A percentile compares a stretch with the other conserved stretches of the same genome.
phyloP scores from a whole-genome alignment of 2,113 vertebrate species.

The Toxotes jaculatrix region DNA sequence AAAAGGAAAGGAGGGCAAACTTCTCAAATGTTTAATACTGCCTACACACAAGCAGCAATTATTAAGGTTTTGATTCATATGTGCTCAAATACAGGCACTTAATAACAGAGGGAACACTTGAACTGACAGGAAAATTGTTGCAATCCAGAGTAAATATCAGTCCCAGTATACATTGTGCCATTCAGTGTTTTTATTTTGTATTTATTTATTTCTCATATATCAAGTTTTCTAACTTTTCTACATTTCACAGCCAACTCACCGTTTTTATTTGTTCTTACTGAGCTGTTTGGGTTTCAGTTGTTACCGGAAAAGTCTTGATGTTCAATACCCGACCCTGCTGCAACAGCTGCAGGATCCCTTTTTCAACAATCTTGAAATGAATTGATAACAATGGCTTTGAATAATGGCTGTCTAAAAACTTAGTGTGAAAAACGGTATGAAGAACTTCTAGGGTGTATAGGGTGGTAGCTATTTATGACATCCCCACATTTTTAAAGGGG shows the following conservation, averaged over 20 bases:
- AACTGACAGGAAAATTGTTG: not conserved
- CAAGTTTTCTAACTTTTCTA: not conserved
- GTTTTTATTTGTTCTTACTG: not conserved
- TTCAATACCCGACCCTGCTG: not conserved
- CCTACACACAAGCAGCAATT: not conserved
- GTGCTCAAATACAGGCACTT: not conserved
- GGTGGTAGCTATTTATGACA: not conserved
- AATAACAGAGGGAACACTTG: not conserved
- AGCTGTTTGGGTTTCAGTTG: no score
- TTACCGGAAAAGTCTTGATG: not conserved
- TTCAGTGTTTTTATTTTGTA: not conserved
- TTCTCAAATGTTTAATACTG: not conserved
- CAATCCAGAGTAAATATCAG: not conserved
- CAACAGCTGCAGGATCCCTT: not conserved
- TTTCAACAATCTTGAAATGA: not conserved
- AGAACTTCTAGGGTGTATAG: not conserved
- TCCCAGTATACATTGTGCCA: not conserved
- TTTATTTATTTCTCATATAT: not conserved
- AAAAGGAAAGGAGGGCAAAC: not conserved
- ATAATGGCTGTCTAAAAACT: no score
- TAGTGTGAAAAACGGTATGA: not conserved
- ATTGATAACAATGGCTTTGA: not conserved
- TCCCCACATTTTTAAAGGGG: not conserved
- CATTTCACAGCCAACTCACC: not conserved
- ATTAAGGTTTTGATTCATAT: not conserved